Base-by-base conservation (phyloP, 2,113 vertebrate genomes). In the Bombycilla garrulus region DNA sequence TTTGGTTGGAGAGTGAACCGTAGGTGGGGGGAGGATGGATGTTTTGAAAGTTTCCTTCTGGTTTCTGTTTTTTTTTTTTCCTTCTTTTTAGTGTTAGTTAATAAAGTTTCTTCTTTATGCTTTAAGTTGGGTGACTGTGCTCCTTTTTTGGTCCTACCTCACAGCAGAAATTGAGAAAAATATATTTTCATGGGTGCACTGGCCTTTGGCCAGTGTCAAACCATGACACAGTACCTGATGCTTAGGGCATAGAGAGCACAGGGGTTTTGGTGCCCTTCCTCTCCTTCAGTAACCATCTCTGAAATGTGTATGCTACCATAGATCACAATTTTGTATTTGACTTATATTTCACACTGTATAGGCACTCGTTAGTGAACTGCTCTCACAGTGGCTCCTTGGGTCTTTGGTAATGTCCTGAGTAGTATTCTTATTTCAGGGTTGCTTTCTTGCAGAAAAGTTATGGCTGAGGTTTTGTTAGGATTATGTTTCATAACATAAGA, bases 271-370 rank as follows among this genome's bases (percentile, higher is more conserved):
- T 17, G 22, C 47, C 25, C 15, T 15, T 72, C 13, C 22, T 6
- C 17, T 50, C 38, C 33, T 54, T 40, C 35, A 6, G 15, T 6
- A 35, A 6, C 5, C 10, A 31, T 3, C 29, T 62, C 48, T 64
- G 65, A 17, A 11, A 40, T 0, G 0, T 40, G 19, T 20, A 11
- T 29, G n/a, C 31, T 60, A 36, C 28, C 24, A 11, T 3, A 5
- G 23, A 13, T 42, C 54, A 33, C 11, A 14, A 48, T 51, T 82
- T 12, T 67, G 40, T 19, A 14, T 56, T 54, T 85, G 20, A 51
- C 62, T 74, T 48, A 5, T 35, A 19, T 66, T 38, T 11, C 12
- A n/a, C 7, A 2, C 23, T 51, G 17, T 61, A 53, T 40, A 48
- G 12, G 28, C 11, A n/a, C 15, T 56, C 1, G 0, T 6, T 18